Base-by-base conservation (phyloP, 2,888 invertebrate genomes). In the Penaeus monodon region DNA sequence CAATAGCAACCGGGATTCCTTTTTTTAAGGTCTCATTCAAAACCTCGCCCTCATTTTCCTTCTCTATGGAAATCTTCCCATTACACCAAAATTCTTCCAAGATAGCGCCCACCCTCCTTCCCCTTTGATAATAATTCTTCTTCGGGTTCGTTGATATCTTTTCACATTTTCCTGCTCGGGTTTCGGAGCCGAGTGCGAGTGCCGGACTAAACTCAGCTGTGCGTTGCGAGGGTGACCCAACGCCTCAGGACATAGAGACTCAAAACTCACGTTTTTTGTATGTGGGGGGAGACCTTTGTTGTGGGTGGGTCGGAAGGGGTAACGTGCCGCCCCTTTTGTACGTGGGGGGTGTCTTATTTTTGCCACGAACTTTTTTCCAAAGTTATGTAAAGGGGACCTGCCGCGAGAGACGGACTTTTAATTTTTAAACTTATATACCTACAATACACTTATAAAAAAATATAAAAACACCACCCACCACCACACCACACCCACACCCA, bases 261-360 rank as follows among this genome's bases (percentile, higher is more conserved):
- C 86, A 86, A 38, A 86, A 82, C 12, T 86, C 86, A 22, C 76
- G 86, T 29, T 86, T 86, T 86, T 29, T 82, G 86, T 86, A 86
- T 29, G 14, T 22, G n/a, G 12, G 73, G 17, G 24, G 6, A 22
- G 22, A 24, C 8, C 27, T 33, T 29, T 27, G 33, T 22, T 27
- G 20, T 17, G 27, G 70, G n/a, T 29, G 70, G 20, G 8, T 20
- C 29, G 33, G n/a, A 68, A 8, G 27, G 27, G 24, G 22, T 73
- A 20, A 20, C 33, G 14, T 27, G 27, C 3, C 2, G 7, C n/a
- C 33, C 20, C 24, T 29, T 33, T 12, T 17, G 6, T 20, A 44
- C 17, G 2, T 33, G 12, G 0, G 27, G 3, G 20, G 27, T 73
- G 29, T 27, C 33, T 73, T 33, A 27, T 73, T 73, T 29, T 44